phyloP scores from a whole-genome alignment of 2,888 invertebrate genomes.

The Podabrus alpinus region DNA sequence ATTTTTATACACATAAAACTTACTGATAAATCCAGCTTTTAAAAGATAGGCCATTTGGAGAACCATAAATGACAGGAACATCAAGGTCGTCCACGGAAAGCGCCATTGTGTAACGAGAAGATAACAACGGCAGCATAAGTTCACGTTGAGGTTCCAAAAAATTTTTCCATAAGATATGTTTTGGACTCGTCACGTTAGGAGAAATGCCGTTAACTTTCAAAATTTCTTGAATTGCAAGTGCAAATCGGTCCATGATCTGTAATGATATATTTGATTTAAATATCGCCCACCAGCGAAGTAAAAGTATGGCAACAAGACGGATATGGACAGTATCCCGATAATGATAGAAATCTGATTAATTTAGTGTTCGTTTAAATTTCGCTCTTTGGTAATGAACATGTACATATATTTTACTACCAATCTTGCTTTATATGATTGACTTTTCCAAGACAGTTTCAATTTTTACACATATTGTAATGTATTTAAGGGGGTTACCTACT shows the following conservation, averaged over 20 bases:
- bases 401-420: too few relatives aligned
- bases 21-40: constrained; percentile 76
- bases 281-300: too few relatives aligned
- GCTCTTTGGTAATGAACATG: too few relatives aligned
- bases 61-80: constrained; percentile 69
- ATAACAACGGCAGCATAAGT: constrained; percentile 75
- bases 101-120: constrained; percentile 64
- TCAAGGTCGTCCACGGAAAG: constrained; percentile 51
- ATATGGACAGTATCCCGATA: too few relatives aligned
- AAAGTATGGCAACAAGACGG: too few relatives aligned
- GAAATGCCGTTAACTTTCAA: constrained; percentile 73
- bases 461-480: too few relatives aligned
- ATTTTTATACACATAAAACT: constrained; percentile 36
- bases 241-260: constrained; percentile 80
- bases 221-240: constrained; percentile 80
- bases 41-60: constrained; percentile 68
- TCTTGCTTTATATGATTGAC: too few relatives aligned
- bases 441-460: too few relatives aligned
- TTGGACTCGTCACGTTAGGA: constrained; percentile 59
- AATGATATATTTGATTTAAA: too few relatives aligned
- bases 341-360: too few relatives aligned
- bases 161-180: constrained; percentile 70
- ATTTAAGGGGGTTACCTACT: too few relatives aligned
- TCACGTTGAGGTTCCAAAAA: constrained; percentile 75
- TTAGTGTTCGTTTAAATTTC: too few relatives aligned